phyloP scores from a whole-genome alignment of 2,888 invertebrate genomes.

The Yponomeuta evonymella region DNA sequence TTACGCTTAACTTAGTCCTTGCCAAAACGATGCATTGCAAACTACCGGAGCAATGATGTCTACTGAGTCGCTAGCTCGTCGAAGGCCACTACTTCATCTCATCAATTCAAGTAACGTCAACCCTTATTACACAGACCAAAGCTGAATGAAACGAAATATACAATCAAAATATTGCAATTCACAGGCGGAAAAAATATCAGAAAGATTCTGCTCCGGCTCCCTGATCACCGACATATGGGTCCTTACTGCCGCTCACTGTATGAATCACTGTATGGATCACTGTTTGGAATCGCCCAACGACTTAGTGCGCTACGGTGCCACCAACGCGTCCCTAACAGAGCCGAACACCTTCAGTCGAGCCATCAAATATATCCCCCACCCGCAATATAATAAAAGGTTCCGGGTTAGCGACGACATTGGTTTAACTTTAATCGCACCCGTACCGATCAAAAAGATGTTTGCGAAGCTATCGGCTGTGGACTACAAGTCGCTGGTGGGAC shows the following conservation, averaged over 20 bases:
- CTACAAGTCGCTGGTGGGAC: not conserved
- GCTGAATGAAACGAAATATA: too few species aligned
- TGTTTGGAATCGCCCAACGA: not conserved
- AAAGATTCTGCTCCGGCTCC: not conserved
- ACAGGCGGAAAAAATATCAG: too few species aligned
- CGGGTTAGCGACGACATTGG: not conserved
- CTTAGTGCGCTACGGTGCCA: not conserved
- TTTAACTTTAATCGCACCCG: not conserved
- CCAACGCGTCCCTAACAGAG: not conserved
- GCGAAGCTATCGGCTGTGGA: not conserved
- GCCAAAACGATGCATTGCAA: too few species aligned
- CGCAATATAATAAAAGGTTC: not conserved
- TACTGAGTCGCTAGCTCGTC: too few species aligned
- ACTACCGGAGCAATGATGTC: too few species aligned
- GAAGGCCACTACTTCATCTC: too few species aligned
- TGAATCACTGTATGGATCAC: not conserved
- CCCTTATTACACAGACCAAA: too few species aligned
- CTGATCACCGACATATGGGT: conserved; percentile 2
- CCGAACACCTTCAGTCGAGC: not conserved
- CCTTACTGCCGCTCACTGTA: not conserved
- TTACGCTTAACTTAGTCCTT: too few species aligned
- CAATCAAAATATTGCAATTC: too few species aligned
- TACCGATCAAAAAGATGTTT: not conserved
- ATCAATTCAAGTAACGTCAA: too few species aligned
- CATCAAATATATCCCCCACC: not conserved